These are phyloP conservation scores for Saxidomus purpurata DNA, from an alignment of 1,140 invertebrate genomes.

Conservation along the genomic window DNA sequence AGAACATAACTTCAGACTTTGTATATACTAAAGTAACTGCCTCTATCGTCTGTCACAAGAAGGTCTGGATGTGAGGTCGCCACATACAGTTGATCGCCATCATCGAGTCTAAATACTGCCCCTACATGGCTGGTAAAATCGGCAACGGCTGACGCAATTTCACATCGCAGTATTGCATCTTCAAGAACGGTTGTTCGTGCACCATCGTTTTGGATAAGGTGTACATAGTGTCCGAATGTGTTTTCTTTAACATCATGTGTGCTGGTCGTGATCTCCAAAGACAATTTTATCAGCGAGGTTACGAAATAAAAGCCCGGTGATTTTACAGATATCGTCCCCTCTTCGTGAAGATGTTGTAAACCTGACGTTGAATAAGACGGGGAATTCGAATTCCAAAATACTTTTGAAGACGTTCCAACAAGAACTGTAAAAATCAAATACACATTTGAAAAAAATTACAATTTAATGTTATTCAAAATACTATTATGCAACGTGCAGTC, in stretches of 20 bases:
- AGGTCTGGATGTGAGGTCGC: neutral
- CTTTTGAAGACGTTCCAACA: neutral
- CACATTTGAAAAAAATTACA: too few species aligned
- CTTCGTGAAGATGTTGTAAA: too few species aligned
- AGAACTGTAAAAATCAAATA: too few species aligned
- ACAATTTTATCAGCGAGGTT: too few species aligned
- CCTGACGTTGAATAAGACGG: too few species aligned
- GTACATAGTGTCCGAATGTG: neutral
- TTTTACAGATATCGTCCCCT: too few species aligned
- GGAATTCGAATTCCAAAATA: neutral
- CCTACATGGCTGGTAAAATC: neutral
- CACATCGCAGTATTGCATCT: neutral
- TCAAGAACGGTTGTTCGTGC: neutral
- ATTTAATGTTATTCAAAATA: too few species aligned
- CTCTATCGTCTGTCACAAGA: neutral
- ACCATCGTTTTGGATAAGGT: neutral
- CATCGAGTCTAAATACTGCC: neutral
- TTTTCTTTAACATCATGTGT: neutral
- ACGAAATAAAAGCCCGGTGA: too few species aligned
- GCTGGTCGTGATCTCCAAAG: too few species aligned
- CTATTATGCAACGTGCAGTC: too few species aligned
- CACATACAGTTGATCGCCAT: neutral
- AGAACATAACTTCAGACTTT: neutral
- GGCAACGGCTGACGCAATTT: neutral
- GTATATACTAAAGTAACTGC: neutral